phyloP scores from a whole-genome alignment of 64 coral and sea anemone genomes.

The Platygyra sinensis region DNA sequence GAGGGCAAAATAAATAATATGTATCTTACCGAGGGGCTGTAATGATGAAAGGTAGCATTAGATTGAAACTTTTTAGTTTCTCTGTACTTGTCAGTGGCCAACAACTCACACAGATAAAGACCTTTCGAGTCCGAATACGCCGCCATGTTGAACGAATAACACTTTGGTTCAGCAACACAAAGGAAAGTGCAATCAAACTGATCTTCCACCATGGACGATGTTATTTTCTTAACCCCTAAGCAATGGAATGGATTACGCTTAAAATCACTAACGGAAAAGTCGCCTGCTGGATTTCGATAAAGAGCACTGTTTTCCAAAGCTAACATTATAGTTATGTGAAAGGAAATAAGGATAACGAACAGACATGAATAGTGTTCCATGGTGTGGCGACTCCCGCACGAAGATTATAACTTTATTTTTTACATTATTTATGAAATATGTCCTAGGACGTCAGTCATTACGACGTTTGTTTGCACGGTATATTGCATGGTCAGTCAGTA shows the following conservation, averaged over 20 bases:
- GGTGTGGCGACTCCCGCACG: too few species aligned
- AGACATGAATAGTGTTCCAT: too few species aligned
- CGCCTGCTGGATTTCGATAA: background rate
- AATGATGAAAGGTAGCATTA: background rate
- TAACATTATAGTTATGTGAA: background rate
- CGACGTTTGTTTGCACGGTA: too few species aligned
- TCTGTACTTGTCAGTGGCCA: constrained; percentile 7
- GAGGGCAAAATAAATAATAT: too few species aligned
- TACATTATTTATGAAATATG: too few species aligned
- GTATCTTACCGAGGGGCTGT: background rate
- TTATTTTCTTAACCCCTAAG: background rate
- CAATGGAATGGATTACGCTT: background rate
- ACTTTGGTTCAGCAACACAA: background rate
- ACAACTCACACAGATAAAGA: constrained; percentile 5
- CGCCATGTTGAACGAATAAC: constrained; percentile 11
- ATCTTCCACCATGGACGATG: constrained; percentile 1
- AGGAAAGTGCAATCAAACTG: background rate
- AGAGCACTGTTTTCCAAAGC: background rate
- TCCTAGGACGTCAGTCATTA: too few species aligned
- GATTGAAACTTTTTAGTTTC: background rate
- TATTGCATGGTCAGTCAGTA: too few species aligned
- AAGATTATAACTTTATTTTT: too few species aligned
- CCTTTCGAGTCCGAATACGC: background rate
- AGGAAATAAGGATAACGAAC: background rate
- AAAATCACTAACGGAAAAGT: background rate